phyloP scores from a whole-genome alignment of 2,113 vertebrate genomes.

The Caloenas nicobarica region DNA sequence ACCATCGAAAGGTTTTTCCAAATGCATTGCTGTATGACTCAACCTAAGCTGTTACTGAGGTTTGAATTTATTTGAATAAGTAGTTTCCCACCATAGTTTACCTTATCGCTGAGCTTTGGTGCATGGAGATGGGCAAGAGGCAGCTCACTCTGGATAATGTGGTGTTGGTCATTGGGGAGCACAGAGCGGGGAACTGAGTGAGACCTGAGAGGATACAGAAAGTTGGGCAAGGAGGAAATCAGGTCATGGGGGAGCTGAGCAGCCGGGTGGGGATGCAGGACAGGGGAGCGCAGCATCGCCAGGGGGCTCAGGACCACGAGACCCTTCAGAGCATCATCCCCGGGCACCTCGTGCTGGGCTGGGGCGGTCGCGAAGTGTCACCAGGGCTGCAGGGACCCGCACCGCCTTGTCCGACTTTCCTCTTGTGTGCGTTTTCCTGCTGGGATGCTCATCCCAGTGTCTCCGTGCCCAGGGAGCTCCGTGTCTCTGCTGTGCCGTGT shows the following conservation, averaged over 20 bases:
- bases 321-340: background rate
- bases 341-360: background rate
- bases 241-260: fast-evolving
- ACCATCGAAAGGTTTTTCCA: background rate
- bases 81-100: fast-evolving
- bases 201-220: background rate
- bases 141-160: background rate
- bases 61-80: background rate
- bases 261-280: background rate
- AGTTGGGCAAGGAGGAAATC: background rate
- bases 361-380: background rate
- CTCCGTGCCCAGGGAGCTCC: too few species aligned
- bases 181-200: fast-evolving
- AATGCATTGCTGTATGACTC: fast-evolving
- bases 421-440: too few species aligned
- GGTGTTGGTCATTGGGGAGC: fast-evolving
- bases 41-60: background rate
- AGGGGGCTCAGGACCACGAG: background rate
- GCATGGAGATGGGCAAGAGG: background rate
- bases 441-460: too few species aligned
- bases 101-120: background rate
- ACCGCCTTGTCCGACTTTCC: too few species aligned
- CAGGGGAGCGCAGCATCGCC: fast-evolving
- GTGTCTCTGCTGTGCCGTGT: too few species aligned
- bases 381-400: too few species aligned